A percentile compares a stretch with the other conserved stretches of the same genome.
Evolutionary conservation across 1,140 invertebrate genomes (phyloP).

Genomic region (Cydia splendana): DNA sequence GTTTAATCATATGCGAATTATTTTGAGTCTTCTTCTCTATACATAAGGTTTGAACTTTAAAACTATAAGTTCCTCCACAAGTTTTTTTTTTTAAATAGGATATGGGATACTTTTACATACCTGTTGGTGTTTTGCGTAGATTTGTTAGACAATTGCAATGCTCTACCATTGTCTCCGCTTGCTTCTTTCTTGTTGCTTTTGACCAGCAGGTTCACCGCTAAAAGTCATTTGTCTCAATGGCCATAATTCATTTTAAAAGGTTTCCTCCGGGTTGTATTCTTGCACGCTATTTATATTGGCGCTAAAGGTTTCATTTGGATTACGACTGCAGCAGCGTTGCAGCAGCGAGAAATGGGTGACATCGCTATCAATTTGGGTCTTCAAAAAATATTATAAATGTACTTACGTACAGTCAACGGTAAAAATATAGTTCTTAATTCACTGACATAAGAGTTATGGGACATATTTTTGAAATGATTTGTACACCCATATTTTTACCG

Average conservation of each 20-base stretch:
- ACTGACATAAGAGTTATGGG: no score
- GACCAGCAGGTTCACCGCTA: not conserved
- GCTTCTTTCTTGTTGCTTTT: not conserved
- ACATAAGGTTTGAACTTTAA: not conserved
- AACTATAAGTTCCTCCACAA: no score
- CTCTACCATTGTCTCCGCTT: not conserved
- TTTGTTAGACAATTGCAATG: conserved; percentile 1
- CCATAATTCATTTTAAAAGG: not conserved
- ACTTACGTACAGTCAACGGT: no score
- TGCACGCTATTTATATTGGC: not conserved
- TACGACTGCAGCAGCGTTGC: no score
- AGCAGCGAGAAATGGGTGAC: no score
- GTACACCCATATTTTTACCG: no score
- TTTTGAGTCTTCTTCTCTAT: not conserved
- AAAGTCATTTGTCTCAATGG: not conserved
- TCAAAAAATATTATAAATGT: no score
- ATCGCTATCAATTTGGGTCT: no score
- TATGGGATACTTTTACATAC: not conserved
- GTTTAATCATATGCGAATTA: not conserved
- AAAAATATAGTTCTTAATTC: no score
- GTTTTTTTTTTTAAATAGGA: no score
- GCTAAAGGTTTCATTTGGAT: no score
- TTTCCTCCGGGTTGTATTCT: not conserved
- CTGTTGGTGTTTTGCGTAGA: not conserved
- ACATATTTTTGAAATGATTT: no score